Base-by-base conservation (phyloP, 2,888 invertebrate species). In the Eupithecia pulchellata region DNA sequence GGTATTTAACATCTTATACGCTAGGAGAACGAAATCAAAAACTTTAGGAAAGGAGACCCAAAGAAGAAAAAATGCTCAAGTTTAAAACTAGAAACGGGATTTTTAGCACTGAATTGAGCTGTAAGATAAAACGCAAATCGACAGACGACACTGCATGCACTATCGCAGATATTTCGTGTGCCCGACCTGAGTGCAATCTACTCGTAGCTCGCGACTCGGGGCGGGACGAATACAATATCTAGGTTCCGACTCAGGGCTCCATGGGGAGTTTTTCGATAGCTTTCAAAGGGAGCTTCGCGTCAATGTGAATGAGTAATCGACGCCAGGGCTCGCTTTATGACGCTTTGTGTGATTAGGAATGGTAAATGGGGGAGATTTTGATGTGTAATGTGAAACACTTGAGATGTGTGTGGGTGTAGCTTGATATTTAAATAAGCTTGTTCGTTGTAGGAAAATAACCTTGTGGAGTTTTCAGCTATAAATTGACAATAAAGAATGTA, bases 91-190 rank as follows among this genome's bases (percentile, higher is more conserved):
- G 17, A 29, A 57, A 57, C 17, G 3, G 14, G 27, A 29, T 29
- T 57, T 17, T 17, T 20, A 52, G 42, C 9, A 20, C 20, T 47
- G 20, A 47, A 8, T 20, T n/a, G 9, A 3, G 25, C 4, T n/a
- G 25, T 52, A 4, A 52, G 52, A 25, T n/a, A 20, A 57, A 57
- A 20, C 29, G 14, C 29, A 57, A 29, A 61, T 61, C 61, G 61
- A 61, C 32, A 34, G 13, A 25, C 13, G 30, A 34, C 34, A 60
- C 34, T 34, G 61, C 34, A 32, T 60, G 68, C 82, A 79, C 84
- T 87, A 88, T 87, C 85, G 86, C 17, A 57, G 83, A 81, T 87
- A 87, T 87, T 87, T 87, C 86, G 87, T 86, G 82, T 78, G 75
- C 78, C 34, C 65, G 58, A 65, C 64, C 66, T 63, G 81, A 84